phyloP scores from a whole-genome alignment of 2,113 vertebrate genomes.

The Daboia siamensis region DNA sequence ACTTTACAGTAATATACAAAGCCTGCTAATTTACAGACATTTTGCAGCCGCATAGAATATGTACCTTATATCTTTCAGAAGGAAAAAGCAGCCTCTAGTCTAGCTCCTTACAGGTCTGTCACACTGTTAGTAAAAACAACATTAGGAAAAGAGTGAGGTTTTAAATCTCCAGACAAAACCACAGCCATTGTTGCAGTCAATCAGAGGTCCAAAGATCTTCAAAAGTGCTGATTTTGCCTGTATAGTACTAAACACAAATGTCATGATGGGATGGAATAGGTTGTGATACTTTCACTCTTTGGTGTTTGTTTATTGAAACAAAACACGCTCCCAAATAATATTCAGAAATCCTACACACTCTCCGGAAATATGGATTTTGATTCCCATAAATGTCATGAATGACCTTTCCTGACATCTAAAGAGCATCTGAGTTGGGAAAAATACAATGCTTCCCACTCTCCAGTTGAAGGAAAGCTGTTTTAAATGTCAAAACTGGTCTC shows the following conservation, averaged over 20 bases:
- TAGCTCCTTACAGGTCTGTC: background rate
- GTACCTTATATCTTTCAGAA: background rate
- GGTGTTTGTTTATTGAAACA: background rate
- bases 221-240: background rate
- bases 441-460: background rate
- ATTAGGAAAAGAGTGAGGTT: background rate
- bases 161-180: background rate
- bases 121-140: background rate
- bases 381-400: background rate
- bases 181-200: background rate
- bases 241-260: background rate
- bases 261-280: background rate
- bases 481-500: background rate
- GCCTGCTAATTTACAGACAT: background rate
- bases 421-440: background rate
- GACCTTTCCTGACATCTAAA: background rate
- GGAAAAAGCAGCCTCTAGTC: background rate
- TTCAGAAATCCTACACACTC: background rate
- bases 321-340: background rate
- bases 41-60: background rate
- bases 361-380: background rate
- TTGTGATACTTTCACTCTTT: background rate
- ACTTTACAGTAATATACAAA: background rate
- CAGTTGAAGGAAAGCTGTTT: background rate
- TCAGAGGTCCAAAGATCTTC: background rate